These are phyloP conservation scores for Neopipo cinnamomea DNA, from an alignment of 2,113 vertebrate genomes.

Conservation along the genomic window DNA sequence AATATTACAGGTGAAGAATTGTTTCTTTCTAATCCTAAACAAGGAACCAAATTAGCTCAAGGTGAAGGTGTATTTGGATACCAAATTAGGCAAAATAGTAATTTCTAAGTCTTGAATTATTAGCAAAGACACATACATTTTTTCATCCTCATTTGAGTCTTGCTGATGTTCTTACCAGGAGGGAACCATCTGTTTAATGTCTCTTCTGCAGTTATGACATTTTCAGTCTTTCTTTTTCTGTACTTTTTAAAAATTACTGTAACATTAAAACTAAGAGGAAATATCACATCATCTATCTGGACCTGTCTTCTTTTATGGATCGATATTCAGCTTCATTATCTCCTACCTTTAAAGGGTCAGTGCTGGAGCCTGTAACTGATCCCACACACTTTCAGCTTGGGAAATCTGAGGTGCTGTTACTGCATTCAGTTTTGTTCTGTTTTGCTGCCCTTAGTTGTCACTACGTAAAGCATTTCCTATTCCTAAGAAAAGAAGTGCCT, in stretches of 20 bases:
- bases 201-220: background rate
- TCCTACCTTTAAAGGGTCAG: background rate
- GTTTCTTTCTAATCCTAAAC: background rate
- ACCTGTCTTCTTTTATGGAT: background rate
- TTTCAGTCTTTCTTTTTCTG: background rate
- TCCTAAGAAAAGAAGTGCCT: conserved; percentile 57
- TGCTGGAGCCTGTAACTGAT: conserved; percentile 29
- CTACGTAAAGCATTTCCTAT: conserved; percentile 68
- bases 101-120: background rate
- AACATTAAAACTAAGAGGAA: background rate
- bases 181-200: background rate
- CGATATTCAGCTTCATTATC: background rate
- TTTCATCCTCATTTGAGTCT: background rate
- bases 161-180: background rate
- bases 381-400: conserved; percentile 26
- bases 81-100: background rate
- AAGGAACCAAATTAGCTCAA: background rate
- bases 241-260: background rate
- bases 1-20: background rate
- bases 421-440: conserved; percentile 46
- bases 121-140: background rate
- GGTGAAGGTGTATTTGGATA: background rate
- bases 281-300: background rate
- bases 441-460: conserved; percentile 50
- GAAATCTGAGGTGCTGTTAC: conserved; percentile 30